Evolutionary conservation across 2,113 vertebrate species (phyloP), one percentile per base, ranked within the genome.

Genomic region (Periophthalmus modestus): DNA sequence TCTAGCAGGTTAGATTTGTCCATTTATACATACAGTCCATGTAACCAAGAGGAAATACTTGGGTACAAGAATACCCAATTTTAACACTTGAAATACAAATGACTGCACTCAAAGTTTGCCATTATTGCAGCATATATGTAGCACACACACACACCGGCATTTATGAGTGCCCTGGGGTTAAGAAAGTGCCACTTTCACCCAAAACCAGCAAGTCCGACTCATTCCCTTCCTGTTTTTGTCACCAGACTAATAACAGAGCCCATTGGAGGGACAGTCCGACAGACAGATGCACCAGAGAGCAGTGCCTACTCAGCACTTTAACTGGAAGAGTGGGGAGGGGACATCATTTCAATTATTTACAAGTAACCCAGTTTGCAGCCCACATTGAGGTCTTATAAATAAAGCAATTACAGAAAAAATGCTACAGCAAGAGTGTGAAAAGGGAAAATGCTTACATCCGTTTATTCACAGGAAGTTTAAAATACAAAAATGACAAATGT

Each of bases 191-290:
- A 68, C 52, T 69, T 62, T 65, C 33, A 67, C 28, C 66, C 83
- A 89, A 89, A 92, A 89, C 73, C 61, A 2, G 47, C 34, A 65
- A 76, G 69, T 47, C 36, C 79, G 85, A 87, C 80, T 71, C 68
- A 55, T 74, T 69, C 75, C 39, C 87, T 91, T 94, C 93, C 93
- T 85, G 85, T 73, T 88, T 91, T 94, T 93, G 92, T 39, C 79
- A 84, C 76, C 77, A 73, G 82, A 71, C 57, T 47, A 78, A 72
- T 72, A 55, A 77, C 80, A 68, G 43, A 39, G 34, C 58, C 75
- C 12, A 16, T 33, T 71, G 73, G 70, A 81, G 89, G 73, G 72
- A 83, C 43, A 76, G 19, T 5, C 19, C 10, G 1, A 13, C 66
- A 54, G 52, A 71, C 54, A 75, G 1, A 80, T 77, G 78, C 66